Conservation (phyloP, 2,113 vertebrate genomes). For the Catharus bicknelli region DNA sequence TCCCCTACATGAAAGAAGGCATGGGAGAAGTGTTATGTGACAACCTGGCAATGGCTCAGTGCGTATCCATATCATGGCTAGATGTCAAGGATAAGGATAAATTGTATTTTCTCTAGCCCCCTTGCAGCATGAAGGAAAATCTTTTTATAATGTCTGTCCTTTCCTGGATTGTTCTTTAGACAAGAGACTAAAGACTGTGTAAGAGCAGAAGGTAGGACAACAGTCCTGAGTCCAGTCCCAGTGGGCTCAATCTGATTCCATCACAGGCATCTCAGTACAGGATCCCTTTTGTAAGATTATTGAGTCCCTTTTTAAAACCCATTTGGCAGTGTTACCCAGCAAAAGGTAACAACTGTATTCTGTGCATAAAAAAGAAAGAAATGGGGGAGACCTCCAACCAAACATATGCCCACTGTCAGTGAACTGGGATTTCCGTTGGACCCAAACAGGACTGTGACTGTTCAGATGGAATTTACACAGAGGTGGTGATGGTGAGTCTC, state of each 20-base stretch:
- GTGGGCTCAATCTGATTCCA: background rate
- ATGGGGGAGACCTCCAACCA: background rate
- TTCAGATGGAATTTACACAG: background rate
- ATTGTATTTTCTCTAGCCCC: background rate
- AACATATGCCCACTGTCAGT: background rate
- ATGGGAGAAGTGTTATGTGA: accelerated
- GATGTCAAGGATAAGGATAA: background rate
- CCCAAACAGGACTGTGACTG: accelerated
- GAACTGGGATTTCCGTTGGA: background rate
- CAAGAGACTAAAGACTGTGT: background rate
- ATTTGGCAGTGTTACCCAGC: background rate
- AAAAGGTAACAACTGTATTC: background rate
- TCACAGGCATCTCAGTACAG: background rate
- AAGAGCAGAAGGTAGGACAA: background rate
- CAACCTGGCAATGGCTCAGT: background rate
- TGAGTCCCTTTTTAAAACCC: background rate
- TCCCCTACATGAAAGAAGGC: background rate
- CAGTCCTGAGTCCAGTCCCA: background rate
- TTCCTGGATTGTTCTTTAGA: background rate
- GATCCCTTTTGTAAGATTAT: background rate
- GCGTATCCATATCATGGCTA: background rate
- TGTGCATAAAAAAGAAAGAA: background rate
- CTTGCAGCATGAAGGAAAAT: background rate
- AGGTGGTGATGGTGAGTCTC: background rate
- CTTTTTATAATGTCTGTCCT: background rate